Evolutionary conservation across 2,113 vertebrate genomes (phyloP), one percentile per base, ranked within the genome.

Genomic region (Rhodinocichla rosea): DNA sequence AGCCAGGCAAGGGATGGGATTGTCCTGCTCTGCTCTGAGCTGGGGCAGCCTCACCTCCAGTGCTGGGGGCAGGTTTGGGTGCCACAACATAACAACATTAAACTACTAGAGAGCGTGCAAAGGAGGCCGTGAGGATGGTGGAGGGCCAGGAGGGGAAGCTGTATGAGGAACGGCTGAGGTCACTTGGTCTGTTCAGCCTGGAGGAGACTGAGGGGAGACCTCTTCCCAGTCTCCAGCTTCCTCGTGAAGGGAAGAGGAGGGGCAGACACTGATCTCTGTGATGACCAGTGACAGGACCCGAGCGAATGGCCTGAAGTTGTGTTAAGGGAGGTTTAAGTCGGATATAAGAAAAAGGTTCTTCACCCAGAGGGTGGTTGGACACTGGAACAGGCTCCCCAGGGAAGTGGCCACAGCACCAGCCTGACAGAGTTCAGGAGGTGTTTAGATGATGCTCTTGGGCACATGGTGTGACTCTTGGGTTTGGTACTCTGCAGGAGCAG

Each of bases 31-130:
- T 59, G 37, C 59, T 81, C 52, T 67, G 37, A 2, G 0, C 15
- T 65, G 33, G 52, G 9, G 13, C 0, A 0, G 35, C 37, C 23
- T 82, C 45, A 26, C 6, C 45, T 39, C 5, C 0, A 17, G 26
- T 26, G 24, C 11, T 75, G n/a, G 45, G 22, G 19, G 2, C 13
- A 26, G 3, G 1, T 74, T 0, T n/a, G 45, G 33, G 28, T 1
- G 0, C 6, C 33, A 10, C 12, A 65, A 4, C 0, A 2, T 8
- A 33, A 28, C 3, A 40, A 13, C 20, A 33, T 24, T 16, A 13
- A 59, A 23, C 33, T 39, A 1, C 50, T 37, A 10, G 35, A 32
- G 40, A 12, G 13, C 6, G 4, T 44, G 7, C 6, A 24, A 9
- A 81, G 44, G 37, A 57, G 15, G 22, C 15, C 13, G 5, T 15